Base-by-base conservation (phyloP, 2,113 vertebrate genomes). In the Ranitomeya imitator region DNA sequence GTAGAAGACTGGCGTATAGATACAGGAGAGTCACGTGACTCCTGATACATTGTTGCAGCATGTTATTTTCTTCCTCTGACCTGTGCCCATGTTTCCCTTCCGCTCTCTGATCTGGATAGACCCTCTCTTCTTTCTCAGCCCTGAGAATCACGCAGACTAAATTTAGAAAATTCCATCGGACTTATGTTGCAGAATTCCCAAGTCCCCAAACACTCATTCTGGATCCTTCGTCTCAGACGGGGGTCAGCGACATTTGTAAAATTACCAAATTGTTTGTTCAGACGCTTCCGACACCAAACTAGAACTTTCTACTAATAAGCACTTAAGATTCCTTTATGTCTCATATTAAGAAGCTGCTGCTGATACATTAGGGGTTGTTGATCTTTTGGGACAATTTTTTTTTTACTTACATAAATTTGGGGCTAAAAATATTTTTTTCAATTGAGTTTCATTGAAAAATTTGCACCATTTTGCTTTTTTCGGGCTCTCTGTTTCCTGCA, bases 141-240 rank as follows among this genome's bases (percentile, higher is more conserved):
- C 51, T 85, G 88, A 84, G 88, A 86, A 74, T 54, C 57, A 65
- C 69, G 21, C 19, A 7, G 82, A 21, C 87, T 89, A 89, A 89
- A 89, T 89, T 57, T 89, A 85, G 87, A 89, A 85, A 89, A 89
- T 89, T 89, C 87, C 87, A 69, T 67, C 6, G 7, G 74, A 51
- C 1, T 84, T 88, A 65, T 88, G 65, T 13, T 65, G 37, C 14
- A 67, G 73, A 63, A 89, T 78, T 85, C 73, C 82, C 87, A 57
- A 79, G 18, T 85, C 81, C 14, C 81, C 60, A 19, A 88, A 60
- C 18, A 5, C 12, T 9, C 13, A 60, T 78, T 63, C 31, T 18
- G 57, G 85, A 74, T 61, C 55, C 73, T 13, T 78, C 14, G 11
- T 61, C 85, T 63, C 31, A 9, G 73, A 78, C 12, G 14, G 59